A percentile compares a stretch with the other conserved stretches of the same genome.
phyloP scores from a whole-genome alignment of 2,797 vertebrate genomes.

The Salarias fasciatus region DNA sequence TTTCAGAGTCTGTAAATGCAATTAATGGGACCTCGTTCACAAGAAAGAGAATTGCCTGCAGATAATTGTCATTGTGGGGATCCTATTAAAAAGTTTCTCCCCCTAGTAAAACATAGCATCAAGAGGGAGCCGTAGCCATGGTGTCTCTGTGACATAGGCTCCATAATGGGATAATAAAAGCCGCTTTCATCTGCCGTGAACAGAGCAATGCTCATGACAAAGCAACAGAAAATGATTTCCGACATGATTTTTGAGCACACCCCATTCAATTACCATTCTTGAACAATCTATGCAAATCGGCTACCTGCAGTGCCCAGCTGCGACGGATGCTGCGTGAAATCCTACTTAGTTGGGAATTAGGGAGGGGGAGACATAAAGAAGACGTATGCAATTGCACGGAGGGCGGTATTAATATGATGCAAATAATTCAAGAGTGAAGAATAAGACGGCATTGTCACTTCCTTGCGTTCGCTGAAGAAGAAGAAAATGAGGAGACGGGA shows the following conservation, averaged over 20 bases:
- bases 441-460: too few relatives aligned
- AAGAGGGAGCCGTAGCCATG: conserved; percentile 48
- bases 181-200: conserved; percentile 69
- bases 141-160: conserved; percentile 55
- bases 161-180: conserved; percentile 80
- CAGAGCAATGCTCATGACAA: conserved; percentile 68
- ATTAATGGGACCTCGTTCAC: conserved; percentile 82
- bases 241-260: conserved; percentile 65
- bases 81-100: conserved; percentile 76
- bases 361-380: conserved; percentile 30
- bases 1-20: conserved; percentile 84
- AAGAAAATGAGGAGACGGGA: neutral
- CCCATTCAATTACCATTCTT: conserved; percentile 67
- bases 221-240: conserved; percentile 69
- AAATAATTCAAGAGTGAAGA: neutral
- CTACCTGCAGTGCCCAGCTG: conserved; percentile 61
- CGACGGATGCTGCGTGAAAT: conserved; percentile 36
- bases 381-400: neutral
- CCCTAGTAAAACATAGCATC: conserved; percentile 56
- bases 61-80: conserved; percentile 76
- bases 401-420: neutral
- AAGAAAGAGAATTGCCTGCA: conserved; percentile 79
- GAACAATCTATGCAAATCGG: conserved; percentile 70
- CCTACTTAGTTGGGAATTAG: conserved; percentile 38
- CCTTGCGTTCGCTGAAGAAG: too few relatives aligned